Evolutionary conservation across 2,888 invertebrate genomes (phyloP), one percentile per base, ranked within the genome.

Genomic region (Macrosoma leucophasiata): DNA sequence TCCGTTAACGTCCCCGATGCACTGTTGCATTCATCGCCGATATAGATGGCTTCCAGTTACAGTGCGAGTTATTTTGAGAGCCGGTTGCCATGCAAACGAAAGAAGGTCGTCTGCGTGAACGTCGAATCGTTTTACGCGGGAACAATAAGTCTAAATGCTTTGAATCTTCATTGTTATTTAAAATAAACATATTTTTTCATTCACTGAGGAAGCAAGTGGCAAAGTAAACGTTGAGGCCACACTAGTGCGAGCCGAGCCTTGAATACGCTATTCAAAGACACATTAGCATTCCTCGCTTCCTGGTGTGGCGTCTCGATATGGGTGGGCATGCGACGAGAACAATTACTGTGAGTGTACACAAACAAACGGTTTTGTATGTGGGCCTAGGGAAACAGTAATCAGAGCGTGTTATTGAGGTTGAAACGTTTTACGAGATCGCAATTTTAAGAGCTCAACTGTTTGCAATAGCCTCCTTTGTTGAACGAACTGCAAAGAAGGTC

Each of bases 231-330:
- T 57, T 66, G 66, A 78, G 73, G 76, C 72, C 77, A 67, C 62
- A 63, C 60, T 58, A 73, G 74, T 72, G 69, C 62, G 62, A 66
- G 58, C 58, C 65, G 58, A 77, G 71, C 82, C 84, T 84, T 84
- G 84, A 79, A 78, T 77, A 70, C 62, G 52, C 69, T 72, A 75
- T 58, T 76, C 75, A 77, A 75, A 79, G 76, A 59, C 74, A 66
- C 68, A 79, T 84, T 81, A 78, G 73, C 77, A 79, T 81, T 75
- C 64, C 61, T 48, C 57, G 69, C 70, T 84, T 84, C 82, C 82
- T 79, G 71, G 67, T 77, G 67, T 77, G 64, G 55, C 56, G 58
- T 60, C 63, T 67, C 62, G 56, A 58, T 57, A 62, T 61, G 61
- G 68, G 58, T 62, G 62, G 62, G 63, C 66, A 58, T 57, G 53